Base-by-base conservation (phyloP, 37 sponge, comb jelly and placozoan genomes). In the Petrosia ficiformis region DNA sequence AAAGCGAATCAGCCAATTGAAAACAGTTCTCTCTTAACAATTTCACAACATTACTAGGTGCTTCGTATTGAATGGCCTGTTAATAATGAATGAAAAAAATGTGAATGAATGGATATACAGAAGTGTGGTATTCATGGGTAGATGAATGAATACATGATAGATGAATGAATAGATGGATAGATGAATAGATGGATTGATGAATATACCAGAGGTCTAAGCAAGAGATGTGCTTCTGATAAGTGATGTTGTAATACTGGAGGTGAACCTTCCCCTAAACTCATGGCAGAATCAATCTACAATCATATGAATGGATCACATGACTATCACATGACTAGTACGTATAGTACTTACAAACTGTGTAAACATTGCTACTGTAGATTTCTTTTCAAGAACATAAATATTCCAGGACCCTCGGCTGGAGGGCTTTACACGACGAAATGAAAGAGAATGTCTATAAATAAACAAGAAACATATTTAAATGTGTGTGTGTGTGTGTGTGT, bases 261-360 rank as follows among this genome's bases (percentile, higher is more conserved):
- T 26, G 81, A 80, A 14, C 30, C 22, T 1, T 41, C 87, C 61
- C 61, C 75, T 56, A 80, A 19, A 0, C 37, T 5, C 31, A 59
- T 31, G 36, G 87, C 75, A 52, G 64, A 70, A 26, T 80, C 76
- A 22, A 52, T 19, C 87, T 86, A 24, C n/a, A n/a, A n/a, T n/a
- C n/a, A n/a, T n/a, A n/a, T n/a, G n/a, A n/a, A n/a, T n/a, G n/a
- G n/a, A n/a, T n/a, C n/a, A n/a, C n/a, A n/a, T n/a, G n/a, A n/a
- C n/a, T n/a, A n/a, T n/a, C n/a, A n/a, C n/a, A n/a, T n/a, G n/a
- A n/a, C n/a, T n/a, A n/a, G n/a, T n/a, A n/a, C n/a, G n/a, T n/a
- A n/a, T n/a, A n/a, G n/a, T n/a, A 85, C 87, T 86, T 39, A 86
- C 87, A 86, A 86, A 80, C 72, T 86, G 81, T 32, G 74, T 80